These are phyloP conservation scores for Onychomys torridus DNA, from an alignment of 2,797 vertebrate genomes.

Conservation along the genomic window DNA sequence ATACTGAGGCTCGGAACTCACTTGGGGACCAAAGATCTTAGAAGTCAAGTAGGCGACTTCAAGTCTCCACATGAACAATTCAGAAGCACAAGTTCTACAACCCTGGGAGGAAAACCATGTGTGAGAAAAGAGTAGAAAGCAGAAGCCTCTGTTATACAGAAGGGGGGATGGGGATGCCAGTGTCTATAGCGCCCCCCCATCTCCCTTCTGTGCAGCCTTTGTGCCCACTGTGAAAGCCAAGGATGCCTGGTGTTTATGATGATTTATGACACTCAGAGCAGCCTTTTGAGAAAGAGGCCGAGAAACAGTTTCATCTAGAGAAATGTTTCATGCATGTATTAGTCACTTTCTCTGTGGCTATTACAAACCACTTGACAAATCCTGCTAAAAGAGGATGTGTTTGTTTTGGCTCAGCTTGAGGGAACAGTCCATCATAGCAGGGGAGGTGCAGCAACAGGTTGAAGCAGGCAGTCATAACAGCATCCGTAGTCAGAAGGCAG, in stretches of 20 bases:
- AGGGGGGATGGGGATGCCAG: not conserved
- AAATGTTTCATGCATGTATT: not conserved
- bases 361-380: not conserved
- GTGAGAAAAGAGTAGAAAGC: not conserved
- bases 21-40: not conserved
- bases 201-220: not conserved
- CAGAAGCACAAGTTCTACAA: not conserved
- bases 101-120: not conserved
- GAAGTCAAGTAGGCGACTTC: not conserved
- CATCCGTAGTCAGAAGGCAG: not conserved
- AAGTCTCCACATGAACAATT: not conserved
- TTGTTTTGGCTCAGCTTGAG: not conserved
- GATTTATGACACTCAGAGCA: not conserved
- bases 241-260: not conserved
- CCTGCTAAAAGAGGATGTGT: not conserved
- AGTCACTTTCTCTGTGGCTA: not conserved
- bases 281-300: not conserved
- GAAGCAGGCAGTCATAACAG: not conserved
- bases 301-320: not conserved
- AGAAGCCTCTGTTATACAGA: not conserved
- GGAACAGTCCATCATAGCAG: not conserved
- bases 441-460: not conserved
- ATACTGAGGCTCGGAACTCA: not conserved
- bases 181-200: fast-evolving
- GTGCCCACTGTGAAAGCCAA: fast-evolving